phyloP scores from a whole-genome alignment of 2,113 vertebrate genomes.

The Procavia capensis region DNA sequence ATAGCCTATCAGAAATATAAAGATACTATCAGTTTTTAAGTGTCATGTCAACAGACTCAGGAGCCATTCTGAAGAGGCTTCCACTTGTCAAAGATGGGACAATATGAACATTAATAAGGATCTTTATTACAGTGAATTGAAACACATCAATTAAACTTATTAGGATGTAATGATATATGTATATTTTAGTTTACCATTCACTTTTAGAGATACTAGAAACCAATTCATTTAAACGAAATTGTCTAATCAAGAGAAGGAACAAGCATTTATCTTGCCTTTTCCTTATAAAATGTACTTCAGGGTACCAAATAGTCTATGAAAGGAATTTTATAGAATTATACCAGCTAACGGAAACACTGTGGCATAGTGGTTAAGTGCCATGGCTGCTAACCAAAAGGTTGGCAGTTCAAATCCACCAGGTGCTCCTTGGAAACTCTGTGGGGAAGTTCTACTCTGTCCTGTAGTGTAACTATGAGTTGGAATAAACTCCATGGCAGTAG shows the following conservation, averaged over 20 bases:
- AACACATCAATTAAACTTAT: too few relatives aligned
- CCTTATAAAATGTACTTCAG: not conserved
- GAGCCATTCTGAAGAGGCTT: not conserved
- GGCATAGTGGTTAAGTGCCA: too few relatives aligned
- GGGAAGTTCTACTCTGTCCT: too few relatives aligned
- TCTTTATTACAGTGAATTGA: not conserved
- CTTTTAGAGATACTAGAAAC: not conserved
- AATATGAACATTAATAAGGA: not conserved
- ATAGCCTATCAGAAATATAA: not conserved
- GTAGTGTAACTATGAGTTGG: too few relatives aligned
- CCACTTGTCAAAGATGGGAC: not conserved
- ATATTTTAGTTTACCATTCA: not conserved
- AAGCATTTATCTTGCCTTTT: not conserved
- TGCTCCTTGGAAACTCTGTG: too few relatives aligned
- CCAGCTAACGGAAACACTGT: too few relatives aligned
- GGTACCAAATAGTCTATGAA: not conserved
- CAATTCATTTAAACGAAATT: not conserved
- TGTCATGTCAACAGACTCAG: not conserved
- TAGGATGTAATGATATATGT: too few relatives aligned
- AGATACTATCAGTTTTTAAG: not conserved
- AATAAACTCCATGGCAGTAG: too few relatives aligned
- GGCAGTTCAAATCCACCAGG: too few relatives aligned
- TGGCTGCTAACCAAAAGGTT: too few relatives aligned
- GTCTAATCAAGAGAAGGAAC: not conserved
- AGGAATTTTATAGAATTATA: slow-evolving; percentile 19